phyloP scores from a whole-genome alignment of 2,888 invertebrate species.

The Criorhina ranunculi region DNA sequence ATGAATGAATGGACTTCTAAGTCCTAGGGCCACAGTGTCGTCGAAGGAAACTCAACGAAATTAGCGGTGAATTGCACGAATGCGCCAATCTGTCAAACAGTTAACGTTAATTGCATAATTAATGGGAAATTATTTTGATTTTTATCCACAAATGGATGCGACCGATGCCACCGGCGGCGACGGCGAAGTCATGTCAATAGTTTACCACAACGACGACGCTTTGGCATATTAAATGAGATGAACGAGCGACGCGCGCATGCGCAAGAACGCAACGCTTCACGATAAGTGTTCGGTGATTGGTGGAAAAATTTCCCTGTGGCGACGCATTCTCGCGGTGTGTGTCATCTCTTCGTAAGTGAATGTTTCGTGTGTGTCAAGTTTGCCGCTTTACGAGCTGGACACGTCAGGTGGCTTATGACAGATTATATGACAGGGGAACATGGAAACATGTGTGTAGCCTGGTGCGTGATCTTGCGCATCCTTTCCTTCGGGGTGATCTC shows the following conservation, averaged over 20 bases:
- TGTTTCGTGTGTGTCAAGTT: conserved; percentile 72
- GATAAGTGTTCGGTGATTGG: conserved; percentile 51
- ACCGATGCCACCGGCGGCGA: conserved; percentile 42
- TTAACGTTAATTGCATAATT: conserved; percentile 77
- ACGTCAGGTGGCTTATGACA: conserved; percentile 75
- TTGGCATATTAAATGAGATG: conserved; percentile 70
- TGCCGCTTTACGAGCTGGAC: conserved; percentile 65
- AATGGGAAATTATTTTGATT: conserved; percentile 76
- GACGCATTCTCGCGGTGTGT: conserved; percentile 17
- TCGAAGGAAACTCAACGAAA: conserved; percentile 68
- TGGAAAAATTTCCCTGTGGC: conserved; percentile 68
- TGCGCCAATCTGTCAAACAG: conserved; percentile 73
- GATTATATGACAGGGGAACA: conserved; percentile 73
- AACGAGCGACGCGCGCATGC: conserved; percentile 38
- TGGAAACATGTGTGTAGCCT: conserved; percentile 55
- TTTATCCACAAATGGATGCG: conserved; percentile 43
- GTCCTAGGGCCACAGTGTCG: conserved; percentile 25
- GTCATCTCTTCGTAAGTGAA: conserved; percentile 44
- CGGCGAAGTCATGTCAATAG: conserved; percentile 62
- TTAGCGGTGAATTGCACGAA: conserved; percentile 76
- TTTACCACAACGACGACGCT: conserved; percentile 56
- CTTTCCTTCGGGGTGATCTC: conserved; percentile 36
- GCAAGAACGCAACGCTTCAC: background rate
- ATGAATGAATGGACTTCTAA: conserved; percentile 22
- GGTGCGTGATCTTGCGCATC: conserved; percentile 44